Conservation (phyloP, 2,888 invertebrate species). For the Yponomeuta evonymella region DNA sequence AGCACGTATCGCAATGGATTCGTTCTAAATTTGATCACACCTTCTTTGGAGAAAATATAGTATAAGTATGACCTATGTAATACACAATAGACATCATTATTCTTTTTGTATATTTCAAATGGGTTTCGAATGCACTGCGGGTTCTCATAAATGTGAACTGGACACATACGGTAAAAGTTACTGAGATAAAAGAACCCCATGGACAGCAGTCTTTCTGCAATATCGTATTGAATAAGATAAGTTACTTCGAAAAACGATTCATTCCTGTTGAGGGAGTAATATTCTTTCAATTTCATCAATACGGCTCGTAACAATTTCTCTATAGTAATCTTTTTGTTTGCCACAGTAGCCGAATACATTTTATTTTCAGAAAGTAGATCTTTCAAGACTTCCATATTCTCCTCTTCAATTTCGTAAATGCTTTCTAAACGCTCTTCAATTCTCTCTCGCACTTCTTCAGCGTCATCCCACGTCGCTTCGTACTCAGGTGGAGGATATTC, state of each 20-base stretch:
- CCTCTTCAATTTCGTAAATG: constrained; percentile 58
- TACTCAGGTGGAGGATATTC: constrained; percentile 67
- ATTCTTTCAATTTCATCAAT: not conserved
- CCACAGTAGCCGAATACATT: not conserved
- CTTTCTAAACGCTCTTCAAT: constrained; percentile 61
- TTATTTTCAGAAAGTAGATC: constrained; percentile 26
- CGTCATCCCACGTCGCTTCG: constrained; percentile 62
- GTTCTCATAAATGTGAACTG: constrained; percentile 75
- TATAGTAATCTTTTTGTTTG: not conserved
- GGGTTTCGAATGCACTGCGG: constrained; percentile 62
- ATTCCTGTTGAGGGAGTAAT: constrained; percentile 40
- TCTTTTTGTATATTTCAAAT: constrained; percentile 57
- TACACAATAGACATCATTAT: constrained; percentile 67
- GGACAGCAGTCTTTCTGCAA: constrained; percentile 74
- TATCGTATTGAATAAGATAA: constrained; percentile 63
- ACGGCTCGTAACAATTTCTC: not conserved
- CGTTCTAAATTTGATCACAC: constrained; percentile 63
- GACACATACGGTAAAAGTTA: constrained; percentile 79
- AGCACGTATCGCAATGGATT: constrained; percentile 75
- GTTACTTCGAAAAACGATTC: constrained; percentile 76
- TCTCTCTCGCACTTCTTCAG: constrained; percentile 61
- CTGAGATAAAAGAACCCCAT: constrained; percentile 79
- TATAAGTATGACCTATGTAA: constrained; percentile 78
- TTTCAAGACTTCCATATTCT: constrained; percentile 54
- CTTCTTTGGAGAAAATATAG: constrained; percentile 69